Base-by-base conservation (phyloP, 2,888 invertebrate genomes). In the Lobophora halterata region DNA sequence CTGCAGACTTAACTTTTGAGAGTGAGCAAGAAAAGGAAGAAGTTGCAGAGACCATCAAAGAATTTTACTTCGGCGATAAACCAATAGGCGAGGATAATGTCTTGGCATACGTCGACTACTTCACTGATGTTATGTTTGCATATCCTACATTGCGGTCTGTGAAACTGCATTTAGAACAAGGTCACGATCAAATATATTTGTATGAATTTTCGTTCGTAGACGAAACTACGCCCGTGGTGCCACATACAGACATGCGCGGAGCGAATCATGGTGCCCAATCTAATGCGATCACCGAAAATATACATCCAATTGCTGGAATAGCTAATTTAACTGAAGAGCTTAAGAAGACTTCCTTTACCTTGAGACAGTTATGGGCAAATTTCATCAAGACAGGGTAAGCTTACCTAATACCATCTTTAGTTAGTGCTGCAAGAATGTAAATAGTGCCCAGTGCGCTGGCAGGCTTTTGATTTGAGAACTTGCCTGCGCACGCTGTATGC, bases 331-430 rank as follows among this genome's bases (percentile, higher is more conserved):
- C 56, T 1, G 29, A 48, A 11, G 55, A 54, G n/a, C 58, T 38
- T 27, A 43, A 36, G 9, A 44, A 51, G 3, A 56, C 67, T 39
- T 63, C 58, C 29, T 23, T 29, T 2, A 23, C 36, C 1, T 35
- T 65, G n/a, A 53, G 64, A 24, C 52, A 64, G 18, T 37, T 72
- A 3, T 73, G 72, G 72, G 46, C 52, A 3, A 69, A 67, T 29
- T 74, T 72, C 25, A 56, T 71, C 4, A 68, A 52, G 20, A 62
- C 57, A 3, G 66, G 71, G 73, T 74, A 48, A 56, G 65, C n/a
- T n/a, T n/a, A n/a, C n/a, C n/a, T n/a, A n/a, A n/a, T n/a, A n/a
- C n/a, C n/a, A n/a, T n/a, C n/a, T n/a, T n/a, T n/a, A n/a, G n/a
- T n/a, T n/a, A n/a, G n/a, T n/a, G n/a, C n/a, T n/a, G n/a, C n/a